Evolutionary conservation across 2,113 vertebrate genomes (phyloP).

Genomic region (Dipodomys stephensi): DNA sequence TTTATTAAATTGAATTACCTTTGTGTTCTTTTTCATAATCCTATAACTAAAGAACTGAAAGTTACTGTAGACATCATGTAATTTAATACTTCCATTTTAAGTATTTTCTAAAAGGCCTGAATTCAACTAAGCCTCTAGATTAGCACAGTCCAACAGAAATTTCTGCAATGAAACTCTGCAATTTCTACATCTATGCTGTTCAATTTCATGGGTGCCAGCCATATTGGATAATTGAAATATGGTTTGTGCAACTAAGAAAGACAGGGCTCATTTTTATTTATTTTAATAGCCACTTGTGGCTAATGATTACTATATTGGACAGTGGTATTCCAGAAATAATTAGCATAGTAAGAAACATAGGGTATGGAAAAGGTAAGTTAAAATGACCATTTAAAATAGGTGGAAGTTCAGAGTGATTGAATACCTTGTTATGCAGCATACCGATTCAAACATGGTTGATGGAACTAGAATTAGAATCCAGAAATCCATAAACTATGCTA

Average conservation of each 20-base stretch:
- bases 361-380: conserved; percentile 8
- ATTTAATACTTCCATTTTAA: background rate
- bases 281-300: background rate
- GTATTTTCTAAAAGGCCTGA: background rate
- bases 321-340: conserved; percentile 18
- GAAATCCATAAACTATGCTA: background rate
- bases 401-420: background rate
- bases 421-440: background rate
- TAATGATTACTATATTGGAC: background rate
- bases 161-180: background rate
- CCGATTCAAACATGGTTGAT: background rate
- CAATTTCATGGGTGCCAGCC: background rate
- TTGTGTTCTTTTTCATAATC: background rate
- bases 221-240: background rate
- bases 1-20: conserved; percentile 38
- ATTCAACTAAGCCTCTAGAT: background rate
- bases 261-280: conserved; percentile 8
- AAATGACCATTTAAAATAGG: conserved; percentile 21
- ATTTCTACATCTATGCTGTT: background rate
- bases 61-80: background rate
- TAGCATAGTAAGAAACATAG: conserved; percentile 12
- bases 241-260: background rate
- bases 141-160: background rate
- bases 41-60: background rate
- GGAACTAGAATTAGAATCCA: conserved; percentile 13